A percentile compares a stretch with the other conserved stretches of the same genome.
Evolutionary conservation across 2,888 invertebrate genomes (phyloP).

Genomic region (Lasioglossum figueresi): DNA sequence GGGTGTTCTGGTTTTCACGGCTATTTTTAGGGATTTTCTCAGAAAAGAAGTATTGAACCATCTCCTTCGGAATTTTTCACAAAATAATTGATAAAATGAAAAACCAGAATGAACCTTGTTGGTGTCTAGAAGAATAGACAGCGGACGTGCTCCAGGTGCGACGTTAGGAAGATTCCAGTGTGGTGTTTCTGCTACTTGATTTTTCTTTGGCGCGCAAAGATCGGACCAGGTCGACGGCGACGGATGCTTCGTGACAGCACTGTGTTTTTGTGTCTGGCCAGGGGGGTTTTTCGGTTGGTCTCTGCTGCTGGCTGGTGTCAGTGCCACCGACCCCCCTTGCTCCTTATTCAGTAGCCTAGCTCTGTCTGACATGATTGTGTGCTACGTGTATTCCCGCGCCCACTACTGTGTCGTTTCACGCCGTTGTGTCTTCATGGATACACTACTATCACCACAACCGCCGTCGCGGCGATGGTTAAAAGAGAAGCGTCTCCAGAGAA

Average conservation of each 20-base stretch:
- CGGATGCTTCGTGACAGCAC: conserved; percentile 74
- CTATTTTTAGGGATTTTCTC: no score
- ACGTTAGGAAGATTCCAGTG: not conserved
- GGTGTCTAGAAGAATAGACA: not conserved
- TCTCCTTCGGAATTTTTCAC: not conserved
- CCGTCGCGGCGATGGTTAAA: conserved; percentile 12
- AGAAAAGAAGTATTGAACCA: no score
- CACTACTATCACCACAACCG: conserved; percentile 2
- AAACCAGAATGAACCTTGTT: not conserved
- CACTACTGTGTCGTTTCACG: conserved; percentile 21
- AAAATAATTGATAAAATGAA: no score
- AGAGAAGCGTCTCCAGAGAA: not conserved
- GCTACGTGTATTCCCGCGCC: conserved; percentile 74
- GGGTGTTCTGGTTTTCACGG: not conserved
- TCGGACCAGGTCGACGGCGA: conserved; percentile 49
- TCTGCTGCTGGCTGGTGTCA: not conserved
- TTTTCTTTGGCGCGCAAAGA: not conserved
- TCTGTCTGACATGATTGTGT: conserved; percentile 79
- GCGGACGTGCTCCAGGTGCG: not conserved
- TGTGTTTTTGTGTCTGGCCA: conserved; percentile 80
- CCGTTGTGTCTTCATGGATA: conserved; percentile 24
- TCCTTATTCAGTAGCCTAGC: conserved; percentile 78
- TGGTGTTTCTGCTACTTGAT: not conserved
- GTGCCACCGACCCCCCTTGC: conserved; percentile 74
- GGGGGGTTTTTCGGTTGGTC: conserved; percentile 53